Conservation (phyloP, 2,797 vertebrate species). For the Ataeniobius toweri region DNA sequence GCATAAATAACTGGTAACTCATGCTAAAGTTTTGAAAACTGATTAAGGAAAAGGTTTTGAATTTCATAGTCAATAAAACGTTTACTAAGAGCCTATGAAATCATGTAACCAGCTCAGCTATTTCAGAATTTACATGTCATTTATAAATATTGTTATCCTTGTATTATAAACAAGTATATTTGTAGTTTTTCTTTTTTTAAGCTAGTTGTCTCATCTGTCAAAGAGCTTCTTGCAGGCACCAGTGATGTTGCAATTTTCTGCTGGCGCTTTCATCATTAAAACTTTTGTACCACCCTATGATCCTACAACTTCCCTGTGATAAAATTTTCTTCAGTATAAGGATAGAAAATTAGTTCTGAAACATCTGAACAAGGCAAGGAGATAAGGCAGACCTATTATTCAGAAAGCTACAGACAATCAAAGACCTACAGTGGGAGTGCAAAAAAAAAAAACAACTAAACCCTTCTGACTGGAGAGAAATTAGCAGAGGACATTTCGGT, state of each 20-base stretch:
- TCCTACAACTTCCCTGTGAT: constrained; percentile 50
- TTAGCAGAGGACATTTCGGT: constrained; percentile 22
- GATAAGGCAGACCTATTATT: constrained; percentile 31
- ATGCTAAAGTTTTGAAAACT: background rate
- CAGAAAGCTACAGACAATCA: constrained; percentile 32
- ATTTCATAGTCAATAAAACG: background rate
- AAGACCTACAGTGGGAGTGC: constrained; percentile 3
- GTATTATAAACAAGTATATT: constrained; percentile 15
- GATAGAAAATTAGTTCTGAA: constrained; percentile 46
- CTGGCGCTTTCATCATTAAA: constrained; percentile 69
- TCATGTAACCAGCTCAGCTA: constrained; percentile 20
- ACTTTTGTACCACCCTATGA: constrained; percentile 53
- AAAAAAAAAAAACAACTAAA: constrained; percentile 2
- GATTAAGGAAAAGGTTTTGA: background rate
- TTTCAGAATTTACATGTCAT: constrained; percentile 24
- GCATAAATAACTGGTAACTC: background rate
- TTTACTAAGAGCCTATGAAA: background rate
- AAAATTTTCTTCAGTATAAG: constrained; percentile 41
- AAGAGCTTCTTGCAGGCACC: constrained; percentile 42
- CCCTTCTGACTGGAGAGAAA: constrained; percentile 9
- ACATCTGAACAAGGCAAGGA: constrained; percentile 31
- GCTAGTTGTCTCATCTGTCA: constrained; percentile 52
- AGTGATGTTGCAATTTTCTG: constrained; percentile 67
- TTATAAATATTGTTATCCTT: constrained; percentile 7
- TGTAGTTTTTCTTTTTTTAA: background rate